Base-by-base conservation (phyloP, 2,113 vertebrate genomes). In the Prinia subflava region DNA sequence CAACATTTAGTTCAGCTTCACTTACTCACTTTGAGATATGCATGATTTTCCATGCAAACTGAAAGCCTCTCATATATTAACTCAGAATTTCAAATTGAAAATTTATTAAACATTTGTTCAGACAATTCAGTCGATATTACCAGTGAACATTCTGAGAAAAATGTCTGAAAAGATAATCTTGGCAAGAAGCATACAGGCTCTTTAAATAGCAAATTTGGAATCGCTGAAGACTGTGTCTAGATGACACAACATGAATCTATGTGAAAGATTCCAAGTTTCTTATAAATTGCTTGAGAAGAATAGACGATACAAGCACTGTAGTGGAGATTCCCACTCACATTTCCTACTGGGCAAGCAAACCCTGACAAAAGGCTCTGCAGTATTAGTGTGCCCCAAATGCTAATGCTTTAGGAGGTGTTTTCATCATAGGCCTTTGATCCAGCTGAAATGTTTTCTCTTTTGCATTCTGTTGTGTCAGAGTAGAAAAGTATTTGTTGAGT, bases 1-100 rank as follows among this genome's bases (percentile, higher is more conserved):
- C 24, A 80, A 73, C 42, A 53, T 67, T 94, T 92, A 67, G 35
- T 96, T 97, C 88, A 83, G 49, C 71, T 94, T 93, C 60, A 52
- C 21, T 89, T 81, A 33, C 23, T 93, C 73, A 60, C 46, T 91
- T 92, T 57, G 37, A 83, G n/a, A 69, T 81, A 44, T 7, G 7
- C 55, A 60, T 89, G 39, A 83, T 73, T 89, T 92, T 89, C 59
- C 50, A 33, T 42, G 39, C 27, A 65, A 65, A 90, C 37, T 73
- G 50, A 64, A 89, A 89, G 24, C 10, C 9, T 74, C 82, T 93
- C 39, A 15, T 24, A 25, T 65, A 53, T 47, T 31, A 85, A 69
- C 21, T 77, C 73, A 64, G 55, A 83, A 56, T 83, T 92, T 91
- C 55, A 94, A 57, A 69, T 24, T 5, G 12, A 55, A 83, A 67